These are phyloP conservation scores for Amphipoea lucens DNA, from an alignment of 2,888 invertebrate genomes.

Conservation along the genomic window DNA sequence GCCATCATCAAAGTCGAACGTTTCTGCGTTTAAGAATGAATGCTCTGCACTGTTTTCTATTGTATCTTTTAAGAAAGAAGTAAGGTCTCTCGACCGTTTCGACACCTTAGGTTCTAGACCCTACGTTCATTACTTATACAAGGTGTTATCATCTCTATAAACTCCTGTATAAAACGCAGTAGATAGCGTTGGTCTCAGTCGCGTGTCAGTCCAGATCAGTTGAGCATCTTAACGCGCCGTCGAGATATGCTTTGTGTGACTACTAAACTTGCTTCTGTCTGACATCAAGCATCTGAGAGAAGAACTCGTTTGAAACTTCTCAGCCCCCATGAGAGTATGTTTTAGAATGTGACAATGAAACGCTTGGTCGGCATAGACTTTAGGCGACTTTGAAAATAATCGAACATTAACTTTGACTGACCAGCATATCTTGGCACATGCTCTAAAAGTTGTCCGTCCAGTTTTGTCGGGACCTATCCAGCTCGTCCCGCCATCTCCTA, in stretches of 20 bases:
- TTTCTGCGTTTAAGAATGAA: neutral
- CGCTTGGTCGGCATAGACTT: too few relatives aligned
- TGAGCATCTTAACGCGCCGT: constrained; percentile 69
- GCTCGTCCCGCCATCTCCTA: too few relatives aligned
- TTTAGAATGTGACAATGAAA: neutral
- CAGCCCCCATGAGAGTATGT: neutral
- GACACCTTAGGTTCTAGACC: neutral
- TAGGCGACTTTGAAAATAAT: too few relatives aligned
- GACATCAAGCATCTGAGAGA: neutral
- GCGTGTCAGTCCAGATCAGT: constrained; percentile 79
- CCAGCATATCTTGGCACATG: too few relatives aligned
- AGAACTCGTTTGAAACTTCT: neutral
- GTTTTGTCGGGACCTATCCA: too few relatives aligned
- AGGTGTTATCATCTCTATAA: constrained; percentile 68
- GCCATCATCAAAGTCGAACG: neutral
- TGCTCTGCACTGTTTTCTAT: too few relatives aligned
- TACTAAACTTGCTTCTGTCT: constrained; percentile 21
- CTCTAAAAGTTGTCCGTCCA: too few relatives aligned
- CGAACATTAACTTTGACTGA: too few relatives aligned
- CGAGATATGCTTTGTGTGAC: constrained; percentile 67
- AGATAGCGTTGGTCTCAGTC: constrained; percentile 69
- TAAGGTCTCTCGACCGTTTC: neutral
- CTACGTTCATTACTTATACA: too few relatives aligned
- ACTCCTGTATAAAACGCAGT: constrained; percentile 51
- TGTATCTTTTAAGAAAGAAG: neutral